Percentiles rank a stretch among this genome's conserved stretches.
Evolutionary conservation across 1,140 invertebrate genomes (phyloP).

Genomic region (Colletes gigas): DNA sequence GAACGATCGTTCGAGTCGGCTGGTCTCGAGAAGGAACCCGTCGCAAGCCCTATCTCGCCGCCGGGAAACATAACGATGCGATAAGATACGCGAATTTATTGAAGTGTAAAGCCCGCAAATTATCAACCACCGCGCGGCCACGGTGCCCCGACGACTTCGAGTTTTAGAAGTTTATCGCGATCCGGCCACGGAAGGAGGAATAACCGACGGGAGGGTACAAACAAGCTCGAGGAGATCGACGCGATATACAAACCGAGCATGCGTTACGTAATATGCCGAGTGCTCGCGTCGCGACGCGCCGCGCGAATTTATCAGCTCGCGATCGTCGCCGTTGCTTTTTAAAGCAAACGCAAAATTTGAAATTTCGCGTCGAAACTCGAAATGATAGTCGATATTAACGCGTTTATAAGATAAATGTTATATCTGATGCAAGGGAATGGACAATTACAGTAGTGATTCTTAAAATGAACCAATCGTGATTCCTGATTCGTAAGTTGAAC

Average conservation of each 20-base stretch:
- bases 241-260: not conserved
- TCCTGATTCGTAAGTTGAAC: too few relatives aligned
- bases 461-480: too few relatives aligned
- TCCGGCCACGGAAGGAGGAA: constrained; percentile 19
- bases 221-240: constrained; percentile 40
- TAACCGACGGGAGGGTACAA: constrained; percentile 10
- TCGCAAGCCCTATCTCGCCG: not conserved
- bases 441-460: too few relatives aligned
- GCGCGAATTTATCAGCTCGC: not conserved
- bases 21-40: not conserved
- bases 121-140: constrained; percentile 30
- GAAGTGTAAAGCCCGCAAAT: constrained; percentile 49
- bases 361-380: too few relatives aligned
- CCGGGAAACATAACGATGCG: constrained; percentile 50
- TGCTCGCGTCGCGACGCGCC: not conserved
- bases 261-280: constrained; percentile 20
- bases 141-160: constrained; percentile 14
- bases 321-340: too few relatives aligned
- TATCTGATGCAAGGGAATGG: too few relatives aligned
- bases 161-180: constrained; percentile 35
- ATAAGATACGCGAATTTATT: constrained; percentile 54
- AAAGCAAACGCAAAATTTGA: too few relatives aligned
- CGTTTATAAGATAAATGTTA: too few relatives aligned
- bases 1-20: constrained; percentile 33
- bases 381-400: too few relatives aligned